A percentile compares a stretch with the other conserved stretches of the same genome.
Conservation (phyloP, 2,113 vertebrate species). For the Arizona elegans region DNA sequence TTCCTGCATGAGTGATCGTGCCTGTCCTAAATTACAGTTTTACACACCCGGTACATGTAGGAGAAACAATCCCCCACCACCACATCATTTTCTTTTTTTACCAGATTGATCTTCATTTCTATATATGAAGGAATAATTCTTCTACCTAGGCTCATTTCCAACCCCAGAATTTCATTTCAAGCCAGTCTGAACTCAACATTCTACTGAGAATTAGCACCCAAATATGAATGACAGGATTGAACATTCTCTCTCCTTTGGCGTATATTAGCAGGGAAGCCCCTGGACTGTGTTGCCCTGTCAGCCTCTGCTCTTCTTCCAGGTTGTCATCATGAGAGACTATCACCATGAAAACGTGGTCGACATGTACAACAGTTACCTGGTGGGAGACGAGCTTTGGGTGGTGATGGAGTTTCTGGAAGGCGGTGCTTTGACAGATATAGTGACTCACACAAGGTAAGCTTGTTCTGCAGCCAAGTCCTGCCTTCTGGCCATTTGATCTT, state of each 20-base stretch:
- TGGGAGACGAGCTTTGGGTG: conserved; percentile 95
- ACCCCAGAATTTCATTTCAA: not conserved
- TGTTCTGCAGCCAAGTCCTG: not conserved
- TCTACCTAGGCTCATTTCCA: not conserved
- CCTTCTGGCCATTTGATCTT: not conserved
- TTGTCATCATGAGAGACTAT: conserved; percentile 99
- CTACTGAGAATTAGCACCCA: not conserved
- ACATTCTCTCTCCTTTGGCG: not conserved
- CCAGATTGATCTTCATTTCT: not conserved
- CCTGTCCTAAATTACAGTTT: not conserved
- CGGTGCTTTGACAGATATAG: conserved; percentile 95
- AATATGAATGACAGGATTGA: not conserved
- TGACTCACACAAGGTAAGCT: conserved; percentile 93
- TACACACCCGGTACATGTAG: not conserved
- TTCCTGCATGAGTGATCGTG: not conserved
- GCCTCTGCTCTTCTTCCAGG: conserved; percentile 67
- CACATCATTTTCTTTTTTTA: not conserved
- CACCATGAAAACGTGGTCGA: conserved; percentile 98
- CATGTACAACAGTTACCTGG: conserved; percentile 99
- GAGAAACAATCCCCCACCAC: not conserved
- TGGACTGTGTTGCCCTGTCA: rapidly evolving
- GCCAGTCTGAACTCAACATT: not conserved
- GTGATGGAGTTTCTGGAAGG: conserved; percentile 99
- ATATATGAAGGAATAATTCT: not conserved
- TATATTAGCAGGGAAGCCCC: not conserved